These are phyloP conservation scores for Hylyphantes graminicola DNA, from an alignment of 1,140 invertebrate species.

Conservation along the genomic window DNA sequence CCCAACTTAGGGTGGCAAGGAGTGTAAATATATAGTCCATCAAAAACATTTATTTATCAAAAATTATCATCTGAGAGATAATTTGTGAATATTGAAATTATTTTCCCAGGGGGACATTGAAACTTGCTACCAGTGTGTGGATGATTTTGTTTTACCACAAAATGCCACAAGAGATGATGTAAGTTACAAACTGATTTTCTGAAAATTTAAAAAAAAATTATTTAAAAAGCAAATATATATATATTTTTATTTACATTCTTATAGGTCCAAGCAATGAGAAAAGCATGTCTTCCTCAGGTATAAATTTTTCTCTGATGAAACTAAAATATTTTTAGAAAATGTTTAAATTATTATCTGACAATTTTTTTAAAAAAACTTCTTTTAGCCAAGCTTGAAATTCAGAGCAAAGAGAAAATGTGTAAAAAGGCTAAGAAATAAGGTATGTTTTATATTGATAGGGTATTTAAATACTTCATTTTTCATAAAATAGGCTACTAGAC, in stretches of 20 bases:
- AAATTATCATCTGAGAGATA: too few species aligned
- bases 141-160: conserved; percentile 43
- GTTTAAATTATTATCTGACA: neutral
- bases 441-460: neutral
- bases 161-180: conserved; percentile 57
- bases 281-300: conserved; percentile 48
- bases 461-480: too few species aligned
- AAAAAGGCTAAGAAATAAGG: conserved; percentile 43
- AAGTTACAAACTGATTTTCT: neutral
- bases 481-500: too few species aligned
- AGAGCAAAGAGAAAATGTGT: conserved; percentile 55
- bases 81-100: neutral
- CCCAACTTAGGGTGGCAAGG: too few species aligned
- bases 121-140: conserved; percentile 49
- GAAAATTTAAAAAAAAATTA: conserved; percentile 8
- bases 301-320: neutral
- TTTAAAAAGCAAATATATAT: neutral
- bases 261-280: conserved; percentile 48
- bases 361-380: conserved; percentile 18
- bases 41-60: too few species aligned
- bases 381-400: conserved; percentile 57
- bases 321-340: neutral
- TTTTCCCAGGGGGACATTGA: conserved; percentile 41
- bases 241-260: neutral
- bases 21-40: too few species aligned